Percentiles rank a stretch among this genome's conserved stretches.
These are phyloP conservation scores for Myoxocephalus aenaeus DNA, from an alignment of 2,797 vertebrate species.

Conservation along the genomic window DNA sequence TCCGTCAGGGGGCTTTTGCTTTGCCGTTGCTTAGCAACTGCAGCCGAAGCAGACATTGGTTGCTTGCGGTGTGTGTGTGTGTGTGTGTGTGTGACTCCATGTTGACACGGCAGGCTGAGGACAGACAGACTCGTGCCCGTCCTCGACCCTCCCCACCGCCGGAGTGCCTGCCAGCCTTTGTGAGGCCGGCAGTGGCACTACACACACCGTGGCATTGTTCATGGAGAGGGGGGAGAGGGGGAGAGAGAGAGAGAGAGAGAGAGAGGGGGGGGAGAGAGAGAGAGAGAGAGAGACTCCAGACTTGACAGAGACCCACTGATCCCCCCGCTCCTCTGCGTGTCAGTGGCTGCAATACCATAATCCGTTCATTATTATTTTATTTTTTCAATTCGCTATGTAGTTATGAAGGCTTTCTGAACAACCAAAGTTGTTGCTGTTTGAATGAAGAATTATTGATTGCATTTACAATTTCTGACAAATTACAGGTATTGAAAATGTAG, in stretches of 20 bases:
- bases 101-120: conserved; percentile 51
- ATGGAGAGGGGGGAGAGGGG: no score
- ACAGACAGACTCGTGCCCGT: conserved; percentile 30
- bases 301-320: conserved; percentile 5
- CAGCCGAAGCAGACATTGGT: conserved; percentile 58
- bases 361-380: background rate
- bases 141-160: conserved; percentile 23
- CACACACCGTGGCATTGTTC: conserved; percentile 19
- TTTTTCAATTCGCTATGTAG: background rate
- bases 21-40: conserved; percentile 82
- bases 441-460: background rate
- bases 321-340: background rate
- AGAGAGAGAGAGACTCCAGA: no score
- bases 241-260: no score
- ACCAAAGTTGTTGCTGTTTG: background rate
- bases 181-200: conserved; percentile 24
- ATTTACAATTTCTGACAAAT: background rate
- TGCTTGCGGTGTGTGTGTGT: background rate
- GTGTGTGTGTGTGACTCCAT: conserved; percentile 16
- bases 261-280: no score
- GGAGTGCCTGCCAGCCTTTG: conserved; percentile 41
- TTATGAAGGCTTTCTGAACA: background rate
- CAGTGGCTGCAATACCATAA: background rate
- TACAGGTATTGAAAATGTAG: background rate
- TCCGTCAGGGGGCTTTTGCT: conserved; percentile 67